Base-by-base conservation (phyloP, 1,140 invertebrate species). In the Camponotus floridanus region DNA sequence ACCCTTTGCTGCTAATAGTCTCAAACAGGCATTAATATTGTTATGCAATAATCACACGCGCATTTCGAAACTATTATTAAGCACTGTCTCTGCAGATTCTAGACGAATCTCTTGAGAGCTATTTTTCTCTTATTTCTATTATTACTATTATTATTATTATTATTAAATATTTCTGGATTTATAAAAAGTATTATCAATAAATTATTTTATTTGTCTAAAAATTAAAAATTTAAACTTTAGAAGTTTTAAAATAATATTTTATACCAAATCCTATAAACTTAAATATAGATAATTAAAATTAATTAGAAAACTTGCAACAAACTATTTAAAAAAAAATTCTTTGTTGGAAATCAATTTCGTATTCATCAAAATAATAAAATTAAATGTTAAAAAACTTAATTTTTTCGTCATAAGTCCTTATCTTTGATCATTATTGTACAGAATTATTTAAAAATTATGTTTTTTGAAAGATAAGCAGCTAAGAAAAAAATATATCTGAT, bases 21-120 rank as follows among this genome's bases (percentile, higher is more conserved):
- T 80, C 8, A n/a, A 70, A 79, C 1, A 7, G 1, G 21, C 13
- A 81, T 26, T 57, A 80, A 67, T 45, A 42, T n/a, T 26, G 7
- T n/a, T 45, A 45, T 18, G 18, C 4, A 76, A 18, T 62, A 6
- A 76, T 76, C 1, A 18, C 7, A 7, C 15, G 48, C 48, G 48
- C 48, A 51, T 61, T 42, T 62, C 7, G 15, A 64, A 21, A 76
- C 45, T 64, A 76, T 64, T 42, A 45, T 74, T 36, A 39, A 59
- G 13, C 3, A 21, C 39, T 39, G 13, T 1, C n/a, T 5, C 3
- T 71, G 26, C 7, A 71, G 26, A n/a, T 51, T 8, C 3, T 18
- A 26, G 13, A 33, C 45, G 4, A 48, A 48, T 3, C 15, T 51
- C 13, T 51, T 6, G 13, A 51, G 15, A 18, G 4, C 4, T 51